Base-by-base conservation (phyloP, 2,888 invertebrate genomes). In the Chymomyza amoena region DNA sequence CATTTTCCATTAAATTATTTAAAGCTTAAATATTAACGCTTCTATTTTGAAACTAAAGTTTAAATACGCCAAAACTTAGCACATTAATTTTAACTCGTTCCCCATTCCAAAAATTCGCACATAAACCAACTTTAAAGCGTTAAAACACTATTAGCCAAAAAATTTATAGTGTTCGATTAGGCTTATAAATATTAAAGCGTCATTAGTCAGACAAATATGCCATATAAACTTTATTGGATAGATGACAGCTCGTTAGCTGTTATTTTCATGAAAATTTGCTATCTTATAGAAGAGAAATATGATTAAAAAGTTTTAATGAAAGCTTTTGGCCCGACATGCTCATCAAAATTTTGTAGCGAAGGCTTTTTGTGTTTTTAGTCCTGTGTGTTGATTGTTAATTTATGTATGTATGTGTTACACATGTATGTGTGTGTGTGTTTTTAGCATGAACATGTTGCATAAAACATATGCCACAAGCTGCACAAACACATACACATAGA, bases 321-420 rank as follows among this genome's bases (percentile, higher is more conserved):
- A 61, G 39, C 61, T 32, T 18, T 36, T n/a, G 39, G 13, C 13
- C 10, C 13, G 39, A 45, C 39, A 45, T 13, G 39, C 39, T 45
- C 39, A 45, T 45, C 39, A 45, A 45, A 45, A 45, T 45, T 45
- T 45, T 13, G 39, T 45, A 45, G 13, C 39, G 2, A 13, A 45
- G 39, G 39, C 39, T 45, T 45, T 45, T 45, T 45, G n/a, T n/a
- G 28, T 61, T n/a, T 39, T 61, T 18, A n/a, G 61, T 9, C 56
- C 36, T 50, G 66, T 60, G n/a, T n/a, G 64, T 61, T 66, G 61
- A 66, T 66, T 66, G 61, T 66, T 61, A 66, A 66, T 66, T 66
- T 66, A 66, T 66, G 60, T 52, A 51, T 60, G 36, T 59, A 45
- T 61, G 50, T 45, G 13, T 20, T 59, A 25, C 13, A 15, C 18